Base-by-base conservation (phyloP, 2,797 vertebrate species). In the Phaenicophaeus curvirostris region DNA sequence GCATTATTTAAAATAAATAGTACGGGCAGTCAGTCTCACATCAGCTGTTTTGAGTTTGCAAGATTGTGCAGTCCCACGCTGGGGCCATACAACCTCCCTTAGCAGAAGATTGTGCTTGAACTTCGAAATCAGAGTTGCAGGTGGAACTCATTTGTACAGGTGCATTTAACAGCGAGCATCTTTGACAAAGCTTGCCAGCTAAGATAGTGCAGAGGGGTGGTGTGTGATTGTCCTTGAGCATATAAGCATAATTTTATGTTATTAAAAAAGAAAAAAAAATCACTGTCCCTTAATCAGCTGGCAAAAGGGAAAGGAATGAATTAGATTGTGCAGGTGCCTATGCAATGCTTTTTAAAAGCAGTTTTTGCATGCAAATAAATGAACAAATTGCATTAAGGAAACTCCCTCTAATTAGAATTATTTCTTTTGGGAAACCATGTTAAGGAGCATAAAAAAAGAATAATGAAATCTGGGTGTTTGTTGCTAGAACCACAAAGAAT, bases 121-220 rank as follows among this genome's bases (percentile, higher is more conserved):
- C 24, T 13, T 14, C 4, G n/a, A 58, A 33, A 3, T 3, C 2
- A 4, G 20, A 35, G 9, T 42, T 3, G 0, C n/a, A 65, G 15
- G 14, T 30, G 46, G 33, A 25, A 48, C 61, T 57, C 20, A 5
- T 5, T 63, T 23, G 5, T 57, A 6, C 5, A 28, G 11, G 25
- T 18, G 15, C 59, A 12, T 27, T 55, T 69, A 82, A 69, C 19
- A 62, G 30, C 0, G 3, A 59, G 9, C 21, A 14, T 42, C 42
- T 63, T 53, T 27, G 31, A 67, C 59, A 57, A 57, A 50, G 31
- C 33, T 82, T 82, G 6, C 35, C 72, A 54, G 41, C 24, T 78
- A 37, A 69, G 37, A 15, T 35, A 2, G 12, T 30, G 12, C 0
- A 3, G 55, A 39, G 19, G 8, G 15, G 8, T 35, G 42, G n/a